phyloP scores from a whole-genome alignment of 2,888 invertebrate species.

The Acleris holmiana region DNA sequence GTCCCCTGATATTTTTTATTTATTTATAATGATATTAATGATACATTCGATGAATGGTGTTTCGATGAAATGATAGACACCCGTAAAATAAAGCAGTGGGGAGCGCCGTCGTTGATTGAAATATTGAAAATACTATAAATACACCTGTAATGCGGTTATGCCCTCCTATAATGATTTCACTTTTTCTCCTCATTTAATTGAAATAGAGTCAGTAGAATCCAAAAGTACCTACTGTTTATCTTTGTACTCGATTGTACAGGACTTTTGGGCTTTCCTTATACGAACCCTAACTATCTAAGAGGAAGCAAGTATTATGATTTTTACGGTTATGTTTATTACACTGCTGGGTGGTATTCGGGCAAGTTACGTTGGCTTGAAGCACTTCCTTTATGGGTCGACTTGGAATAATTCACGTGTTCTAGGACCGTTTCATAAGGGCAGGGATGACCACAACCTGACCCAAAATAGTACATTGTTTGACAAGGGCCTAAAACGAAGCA shows the following conservation, averaged over 20 bases:
- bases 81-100: too few species aligned
- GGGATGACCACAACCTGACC: slow-evolving; percentile 5
- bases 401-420: slow-evolving; percentile 29
- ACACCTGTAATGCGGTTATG: too few species aligned
- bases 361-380: slow-evolving; percentile 26
- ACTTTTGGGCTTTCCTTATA: slow-evolving; percentile 8
- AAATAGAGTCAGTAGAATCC: background rate
- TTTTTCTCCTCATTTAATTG: background rate
- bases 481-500: background rate
- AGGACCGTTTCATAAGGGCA: slow-evolving; percentile 17
- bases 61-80: too few species aligned
- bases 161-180: too few species aligned
- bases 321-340: slow-evolving; percentile 32
- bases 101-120: too few species aligned
- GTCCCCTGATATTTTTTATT: too few species aligned
- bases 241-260: background rate
- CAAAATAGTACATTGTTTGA: slow-evolving; percentile 2
- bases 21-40: too few species aligned
- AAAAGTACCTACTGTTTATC: background rate
- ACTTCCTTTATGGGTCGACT: slow-evolving; percentile 28
- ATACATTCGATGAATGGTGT: too few species aligned
- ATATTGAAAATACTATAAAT: too few species aligned
- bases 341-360: slow-evolving; percentile 25
- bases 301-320: slow-evolving; percentile 26
- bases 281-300: slow-evolving; percentile 1